phyloP scores from a whole-genome alignment of 1,140 invertebrate genomes.

The Gryllus bimaculatus region DNA sequence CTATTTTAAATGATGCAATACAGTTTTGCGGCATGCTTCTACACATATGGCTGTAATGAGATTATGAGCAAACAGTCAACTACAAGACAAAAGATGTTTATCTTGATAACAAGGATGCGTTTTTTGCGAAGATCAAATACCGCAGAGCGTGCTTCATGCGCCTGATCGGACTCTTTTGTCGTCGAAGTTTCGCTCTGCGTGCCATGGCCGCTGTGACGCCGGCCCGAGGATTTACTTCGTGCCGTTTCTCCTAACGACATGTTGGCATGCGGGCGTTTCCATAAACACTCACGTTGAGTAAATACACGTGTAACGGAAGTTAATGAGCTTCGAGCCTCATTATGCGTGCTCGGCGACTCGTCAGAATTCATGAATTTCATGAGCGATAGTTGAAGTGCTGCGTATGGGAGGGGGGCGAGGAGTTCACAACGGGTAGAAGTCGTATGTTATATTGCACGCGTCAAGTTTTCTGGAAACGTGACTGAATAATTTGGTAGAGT shows the following conservation, averaged over 20 bases:
- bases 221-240: not conserved
- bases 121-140: too few species aligned
- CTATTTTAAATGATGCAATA: too few species aligned
- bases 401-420: too few species aligned
- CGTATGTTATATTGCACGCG: not conserved
- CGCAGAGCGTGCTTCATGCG: too few species aligned
- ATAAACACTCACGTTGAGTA: not conserved
- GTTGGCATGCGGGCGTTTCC: not conserved
- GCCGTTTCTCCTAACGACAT: not conserved
- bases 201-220: too few species aligned
- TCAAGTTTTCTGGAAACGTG: not conserved
- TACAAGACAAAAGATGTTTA: too few species aligned
- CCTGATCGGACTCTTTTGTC: too few species aligned
- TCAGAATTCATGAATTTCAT: slow-evolving; percentile 5
- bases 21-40: too few species aligned
- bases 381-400: not conserved
- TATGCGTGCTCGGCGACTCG: not conserved
- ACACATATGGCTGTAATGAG: too few species aligned
- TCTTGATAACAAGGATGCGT: too few species aligned
- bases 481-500: not conserved
- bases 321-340: not conserved
- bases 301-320: not conserved
- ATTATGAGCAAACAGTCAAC: too few species aligned
- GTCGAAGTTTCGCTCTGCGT: too few species aligned
- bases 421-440: not conserved